A percentile compares a stretch with the other conserved stretches of the same genome.
These are phyloP conservation scores for Morinoia aosen DNA, from an alignment of 2,888 invertebrate species.

Conservation along the genomic window DNA sequence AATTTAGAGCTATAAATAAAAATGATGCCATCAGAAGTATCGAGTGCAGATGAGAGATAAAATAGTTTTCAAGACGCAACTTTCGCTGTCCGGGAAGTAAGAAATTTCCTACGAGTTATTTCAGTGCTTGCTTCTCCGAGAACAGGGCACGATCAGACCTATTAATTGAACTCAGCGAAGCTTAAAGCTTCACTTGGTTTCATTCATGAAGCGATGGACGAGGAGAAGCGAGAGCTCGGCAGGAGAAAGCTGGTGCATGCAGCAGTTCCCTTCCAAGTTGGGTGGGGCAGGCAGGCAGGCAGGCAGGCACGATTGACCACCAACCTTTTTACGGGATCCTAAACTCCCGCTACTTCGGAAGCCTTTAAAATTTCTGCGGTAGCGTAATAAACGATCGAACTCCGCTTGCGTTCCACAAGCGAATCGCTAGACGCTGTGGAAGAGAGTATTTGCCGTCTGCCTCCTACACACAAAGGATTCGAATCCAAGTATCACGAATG, in stretches of 20 bases:
- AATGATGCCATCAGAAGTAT: not conserved
- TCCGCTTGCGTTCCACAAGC: not conserved
- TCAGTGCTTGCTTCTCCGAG: not conserved
- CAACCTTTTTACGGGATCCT: not conserved
- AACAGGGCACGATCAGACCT: not conserved
- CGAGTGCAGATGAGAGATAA: not conserved
- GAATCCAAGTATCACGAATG: not conserved
- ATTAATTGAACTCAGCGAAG: not conserved
- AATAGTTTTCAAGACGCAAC: not conserved
- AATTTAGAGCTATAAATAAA: not conserved
- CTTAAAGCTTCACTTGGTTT: not conserved
- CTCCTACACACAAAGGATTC: not conserved
- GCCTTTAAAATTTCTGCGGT: not conserved
- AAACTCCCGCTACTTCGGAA: constrained; percentile 4
- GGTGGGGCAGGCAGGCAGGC: constrained; percentile 37
- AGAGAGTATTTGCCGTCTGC: not conserved
- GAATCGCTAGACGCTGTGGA: not conserved
- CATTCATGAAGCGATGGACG: constrained; percentile 10
- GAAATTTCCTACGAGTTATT: not conserved
- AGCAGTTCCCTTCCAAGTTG: constrained; percentile 15
- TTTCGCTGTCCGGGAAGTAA: not conserved
- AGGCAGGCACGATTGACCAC: not conserved
- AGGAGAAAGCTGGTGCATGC: not conserved
- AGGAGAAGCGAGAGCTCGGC: not conserved
- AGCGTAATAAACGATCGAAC: not conserved